phyloP scores from a whole-genome alignment of 2,888 invertebrate species.

The Limnephilus auricula region DNA sequence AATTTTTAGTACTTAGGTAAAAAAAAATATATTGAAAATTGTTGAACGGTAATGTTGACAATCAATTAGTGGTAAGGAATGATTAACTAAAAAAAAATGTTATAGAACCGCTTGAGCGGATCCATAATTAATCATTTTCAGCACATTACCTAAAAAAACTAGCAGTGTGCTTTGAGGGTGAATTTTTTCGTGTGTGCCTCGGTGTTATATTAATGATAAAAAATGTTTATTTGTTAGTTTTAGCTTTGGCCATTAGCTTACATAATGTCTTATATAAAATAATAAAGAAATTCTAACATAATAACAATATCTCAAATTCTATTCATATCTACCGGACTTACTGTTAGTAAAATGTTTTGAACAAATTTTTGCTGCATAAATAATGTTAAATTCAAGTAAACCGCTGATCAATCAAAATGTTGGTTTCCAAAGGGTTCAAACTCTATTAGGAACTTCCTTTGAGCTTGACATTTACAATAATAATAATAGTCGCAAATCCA shows the following conservation, averaged over 20 bases:
- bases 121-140: too few relatives aligned
- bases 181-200: not conserved
- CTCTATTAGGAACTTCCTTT: not conserved
- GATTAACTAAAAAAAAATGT: too few relatives aligned
- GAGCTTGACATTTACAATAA: not conserved
- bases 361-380: not conserved
- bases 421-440: not conserved
- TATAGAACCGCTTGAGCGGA: too few relatives aligned
- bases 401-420: not conserved
- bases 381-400: not conserved
- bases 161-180: too few relatives aligned
- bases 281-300: not conserved
- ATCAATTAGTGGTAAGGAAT: too few relatives aligned
- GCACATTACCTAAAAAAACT: too few relatives aligned
- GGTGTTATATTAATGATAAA: not conserved
- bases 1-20: too few relatives aligned
- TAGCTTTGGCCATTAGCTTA: not conserved
- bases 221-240: not conserved
- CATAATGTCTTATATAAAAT: not conserved
- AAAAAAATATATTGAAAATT: too few relatives aligned
- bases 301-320: not conserved
- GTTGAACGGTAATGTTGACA: too few relatives aligned
- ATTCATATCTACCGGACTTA: not conserved
- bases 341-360: not conserved
- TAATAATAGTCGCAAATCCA: not conserved